Conservation (phyloP, 2,888 invertebrate species). For the Epiblema foenella region DNA sequence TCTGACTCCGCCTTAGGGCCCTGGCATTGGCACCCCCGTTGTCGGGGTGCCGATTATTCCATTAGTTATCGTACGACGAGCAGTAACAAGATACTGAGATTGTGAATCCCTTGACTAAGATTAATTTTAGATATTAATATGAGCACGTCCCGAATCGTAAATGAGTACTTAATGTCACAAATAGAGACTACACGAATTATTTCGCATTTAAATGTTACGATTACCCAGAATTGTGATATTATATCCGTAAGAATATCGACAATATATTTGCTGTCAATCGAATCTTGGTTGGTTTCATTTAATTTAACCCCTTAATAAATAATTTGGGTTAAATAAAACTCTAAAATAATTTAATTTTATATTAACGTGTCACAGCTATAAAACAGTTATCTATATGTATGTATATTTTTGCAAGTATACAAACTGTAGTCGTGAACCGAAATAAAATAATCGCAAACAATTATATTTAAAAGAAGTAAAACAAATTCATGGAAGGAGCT, state of each 20-base stretch:
- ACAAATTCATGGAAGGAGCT: constrained; percentile 8
- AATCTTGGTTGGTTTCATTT: constrained; percentile 15
- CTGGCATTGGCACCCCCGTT: neutral
- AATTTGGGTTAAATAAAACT: constrained; percentile 28
- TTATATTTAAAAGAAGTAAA: neutral
- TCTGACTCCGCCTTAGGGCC: constrained; percentile 13
- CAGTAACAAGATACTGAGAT: constrained; percentile 6
- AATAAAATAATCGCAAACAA: constrained; percentile 8
- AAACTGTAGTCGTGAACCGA: constrained; percentile 1
- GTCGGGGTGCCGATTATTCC: constrained; percentile 16
- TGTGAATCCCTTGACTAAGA: constrained; percentile 14
- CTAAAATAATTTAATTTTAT: constrained; percentile 36
- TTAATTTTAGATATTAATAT: constrained; percentile 12
- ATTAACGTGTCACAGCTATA: constrained; percentile 34
- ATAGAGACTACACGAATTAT: constrained; percentile 50
- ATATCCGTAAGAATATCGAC: constrained; percentile 60
- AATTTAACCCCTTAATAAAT: constrained; percentile 9
- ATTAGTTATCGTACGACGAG: constrained; percentile 24
- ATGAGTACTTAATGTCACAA: constrained; percentile 44
- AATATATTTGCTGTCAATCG: constrained; percentile 46
- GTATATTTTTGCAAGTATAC: constrained; percentile 29
- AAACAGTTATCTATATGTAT: constrained; percentile 22
- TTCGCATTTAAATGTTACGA: constrained; percentile 70
- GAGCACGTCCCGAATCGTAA: constrained; percentile 26
- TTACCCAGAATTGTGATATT: constrained; percentile 69